Conservation (phyloP, 2,113 vertebrate species). For the Scortum barcoo region DNA sequence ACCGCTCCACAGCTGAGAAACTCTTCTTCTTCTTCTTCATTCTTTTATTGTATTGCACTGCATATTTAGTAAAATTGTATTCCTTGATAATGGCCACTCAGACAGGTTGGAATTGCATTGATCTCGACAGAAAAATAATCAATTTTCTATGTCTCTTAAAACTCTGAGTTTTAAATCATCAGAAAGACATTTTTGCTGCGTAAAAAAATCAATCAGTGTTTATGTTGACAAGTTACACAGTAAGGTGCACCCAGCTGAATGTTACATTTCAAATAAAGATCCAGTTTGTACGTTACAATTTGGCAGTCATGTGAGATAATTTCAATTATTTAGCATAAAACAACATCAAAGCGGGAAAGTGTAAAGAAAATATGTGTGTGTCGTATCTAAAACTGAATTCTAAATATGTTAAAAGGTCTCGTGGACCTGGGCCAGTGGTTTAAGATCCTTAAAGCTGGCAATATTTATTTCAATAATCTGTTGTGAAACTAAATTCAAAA, state of each 20-base stretch:
- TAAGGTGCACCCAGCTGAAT: not conserved
- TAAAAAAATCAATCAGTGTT: not conserved
- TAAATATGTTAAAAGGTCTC: not conserved
- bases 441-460: constrained; percentile 5
- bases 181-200: not conserved
- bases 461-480: not conserved
- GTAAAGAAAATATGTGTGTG: not conserved
- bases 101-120: not conserved
- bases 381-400: not conserved
- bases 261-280: not conserved
- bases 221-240: not conserved
- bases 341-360: not conserved
- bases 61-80: not conserved
- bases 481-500: constrained; percentile 10
- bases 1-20: not conserved
- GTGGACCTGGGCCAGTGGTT: not conserved
- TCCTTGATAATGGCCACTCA: not conserved
- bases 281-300: not conserved
- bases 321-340: not conserved
- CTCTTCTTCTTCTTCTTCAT: too few relatives aligned
- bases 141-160: not conserved
- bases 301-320: not conserved
- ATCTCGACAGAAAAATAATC: not conserved
- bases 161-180: not conserved
- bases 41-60: not conserved